Percentiles rank a stretch among this genome's conserved stretches.
Evolutionary conservation across 2,113 vertebrate species (phyloP).

Genomic region (Rostratula benghalensis): DNA sequence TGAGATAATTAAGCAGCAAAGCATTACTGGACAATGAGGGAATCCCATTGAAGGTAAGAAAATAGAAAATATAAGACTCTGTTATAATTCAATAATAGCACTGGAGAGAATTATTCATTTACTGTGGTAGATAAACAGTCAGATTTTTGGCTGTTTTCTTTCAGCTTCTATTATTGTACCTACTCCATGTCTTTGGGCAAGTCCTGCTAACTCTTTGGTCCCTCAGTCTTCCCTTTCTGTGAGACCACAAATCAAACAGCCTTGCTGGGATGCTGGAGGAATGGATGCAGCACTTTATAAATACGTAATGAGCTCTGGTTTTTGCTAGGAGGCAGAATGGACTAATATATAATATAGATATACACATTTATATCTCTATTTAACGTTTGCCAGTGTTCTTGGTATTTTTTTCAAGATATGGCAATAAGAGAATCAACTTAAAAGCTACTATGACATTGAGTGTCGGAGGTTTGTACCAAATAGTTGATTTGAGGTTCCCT

Average conservation of each 20-base stretch:
- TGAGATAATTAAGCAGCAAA: not conserved
- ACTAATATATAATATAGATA: not conserved
- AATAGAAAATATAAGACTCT: not conserved
- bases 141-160: not conserved
- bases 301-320: not conserved
- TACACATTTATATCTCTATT: not conserved
- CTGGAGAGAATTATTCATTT: not conserved
- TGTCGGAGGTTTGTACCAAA: not conserved
- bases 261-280: not conserved
- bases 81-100: not conserved
- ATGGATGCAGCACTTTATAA: not conserved
- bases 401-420: not conserved
- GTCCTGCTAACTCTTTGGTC: not conserved
- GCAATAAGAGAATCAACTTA: not conserved
- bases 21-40: not conserved
- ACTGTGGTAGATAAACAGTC: not conserved
- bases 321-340: not conserved
- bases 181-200: not conserved
- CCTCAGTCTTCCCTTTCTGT: not conserved
- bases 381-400: not conserved
- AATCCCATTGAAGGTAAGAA: not conserved
- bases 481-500: not conserved
- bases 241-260: not conserved
- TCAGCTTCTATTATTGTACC: not conserved
- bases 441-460: not conserved